phyloP scores from a whole-genome alignment of 37 sponge, comb jelly and placozoan genomes.

The Beroe forskalii region DNA sequence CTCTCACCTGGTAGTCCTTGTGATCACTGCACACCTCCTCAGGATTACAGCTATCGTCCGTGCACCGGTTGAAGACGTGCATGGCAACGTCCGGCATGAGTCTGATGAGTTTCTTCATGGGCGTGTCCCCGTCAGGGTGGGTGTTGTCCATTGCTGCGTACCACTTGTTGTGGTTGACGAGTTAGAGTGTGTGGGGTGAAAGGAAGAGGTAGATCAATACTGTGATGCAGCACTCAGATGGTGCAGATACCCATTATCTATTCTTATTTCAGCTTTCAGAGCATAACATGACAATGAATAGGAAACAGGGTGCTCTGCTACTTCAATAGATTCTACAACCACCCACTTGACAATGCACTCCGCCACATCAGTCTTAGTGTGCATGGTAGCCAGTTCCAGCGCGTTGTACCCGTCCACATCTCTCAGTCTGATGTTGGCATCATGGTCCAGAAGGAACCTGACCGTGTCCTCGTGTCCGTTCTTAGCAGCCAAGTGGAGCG shows the following conservation, averaged over 20 bases:
- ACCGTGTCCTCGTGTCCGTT: constrained; percentile 72
- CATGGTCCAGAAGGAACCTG: constrained; percentile 69
- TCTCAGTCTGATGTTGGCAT: constrained; percentile 67
- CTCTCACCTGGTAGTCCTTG: constrained; percentile 65
- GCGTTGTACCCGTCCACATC: constrained; percentile 56
- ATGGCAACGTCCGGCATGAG: constrained; percentile 74
- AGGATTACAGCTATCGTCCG: constrained; percentile 67
- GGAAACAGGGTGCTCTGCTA: background rate
- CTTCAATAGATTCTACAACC: background rate
- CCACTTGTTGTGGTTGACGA: constrained; percentile 35
- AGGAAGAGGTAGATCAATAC: too few species aligned
- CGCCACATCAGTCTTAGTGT: constrained; percentile 22
- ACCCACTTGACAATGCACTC: background rate
- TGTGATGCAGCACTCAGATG: too few species aligned
- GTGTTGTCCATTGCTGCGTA: background rate
- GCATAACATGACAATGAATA: background rate
- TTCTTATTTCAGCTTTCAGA: too few species aligned
- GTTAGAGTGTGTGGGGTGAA: background rate
- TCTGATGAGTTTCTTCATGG: constrained; percentile 23
- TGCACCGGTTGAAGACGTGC: constrained; percentile 80
- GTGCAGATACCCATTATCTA: too few species aligned
- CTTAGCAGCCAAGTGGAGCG: constrained; percentile 88
- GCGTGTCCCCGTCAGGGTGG: constrained; percentile 11
- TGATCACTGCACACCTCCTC: constrained; percentile 62
- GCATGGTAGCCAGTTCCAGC: constrained; percentile 77